A percentile compares a stretch with the other conserved stretches of the same genome.
These are phyloP conservation scores for Trogon melanurus DNA, from an alignment of 2,113 vertebrate species.

Conservation along the genomic window DNA sequence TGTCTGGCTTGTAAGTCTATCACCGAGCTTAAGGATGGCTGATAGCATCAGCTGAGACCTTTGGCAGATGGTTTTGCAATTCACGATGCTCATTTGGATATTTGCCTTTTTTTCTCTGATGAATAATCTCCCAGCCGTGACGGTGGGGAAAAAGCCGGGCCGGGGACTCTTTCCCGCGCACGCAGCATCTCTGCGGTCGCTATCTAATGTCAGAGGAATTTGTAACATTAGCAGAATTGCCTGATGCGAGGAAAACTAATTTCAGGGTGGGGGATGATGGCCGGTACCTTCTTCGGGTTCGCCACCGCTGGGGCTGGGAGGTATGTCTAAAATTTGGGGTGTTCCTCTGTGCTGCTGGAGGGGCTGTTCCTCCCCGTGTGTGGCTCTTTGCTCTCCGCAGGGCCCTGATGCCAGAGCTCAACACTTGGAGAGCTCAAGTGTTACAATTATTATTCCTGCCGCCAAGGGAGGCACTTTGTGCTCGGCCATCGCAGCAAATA, in stretches of 20 bases:
- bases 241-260: constrained; percentile 29
- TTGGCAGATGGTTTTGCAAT: constrained; percentile 56
- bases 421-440: background rate
- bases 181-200: background rate
- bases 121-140: constrained; percentile 49
- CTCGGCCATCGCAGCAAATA: background rate
- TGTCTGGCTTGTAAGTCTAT: constrained; percentile 51
- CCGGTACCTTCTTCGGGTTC: background rate
- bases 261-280: background rate
- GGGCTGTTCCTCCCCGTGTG: background rate
- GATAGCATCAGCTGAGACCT: constrained; percentile 35
- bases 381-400: background rate
- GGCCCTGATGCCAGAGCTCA: background rate
- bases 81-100: constrained; percentile 13
- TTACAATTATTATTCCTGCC: background rate
- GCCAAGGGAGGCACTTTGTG: background rate
- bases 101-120: constrained; percentile 4
- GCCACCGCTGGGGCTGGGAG: rapidly evolving
- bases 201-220: constrained; percentile 59
- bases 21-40: background rate
- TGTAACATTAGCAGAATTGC: constrained; percentile 37
- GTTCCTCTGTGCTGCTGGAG: background rate
- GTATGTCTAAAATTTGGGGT: background rate
- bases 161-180: background rate
- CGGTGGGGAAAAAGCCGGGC: background rate